Evolutionary conservation across 2,113 vertebrate genomes (phyloP), one percentile per base, ranked within the genome.

Genomic region (Otolemur garnettii): DNA sequence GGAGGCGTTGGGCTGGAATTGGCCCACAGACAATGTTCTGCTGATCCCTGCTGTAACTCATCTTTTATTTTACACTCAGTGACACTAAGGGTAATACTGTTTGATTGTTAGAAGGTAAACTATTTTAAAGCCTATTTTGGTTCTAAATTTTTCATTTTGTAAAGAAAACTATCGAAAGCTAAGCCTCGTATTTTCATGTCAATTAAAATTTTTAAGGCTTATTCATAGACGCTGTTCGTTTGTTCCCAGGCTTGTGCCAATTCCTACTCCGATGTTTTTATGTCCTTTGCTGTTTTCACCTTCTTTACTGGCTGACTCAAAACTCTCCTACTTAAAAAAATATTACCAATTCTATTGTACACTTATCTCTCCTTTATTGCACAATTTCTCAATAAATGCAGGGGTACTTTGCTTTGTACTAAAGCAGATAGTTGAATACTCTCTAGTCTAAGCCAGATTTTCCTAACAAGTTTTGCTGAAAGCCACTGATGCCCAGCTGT

Each of bases 61-160:
- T 0, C 9, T 71, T 60, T 45, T 59, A 28, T 28, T 74, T 64
- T 33, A 4, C 9, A 18, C 59, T 55, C 62, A 26, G 1, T 15
- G 68, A 68, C 18, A 38, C 62, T n/a, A 22, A 0, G 28, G 30
- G 38, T 28, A 30, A 33, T 53, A 18, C 45, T 42, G 0, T 30
- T 35, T 71, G 53, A 22, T 42, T 62, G 33, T 30, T n/a, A 82
- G 33, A 68, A 90, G 26, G 38, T 66, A 4, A 79, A 22, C 81
- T 80, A 35, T 60, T 10, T 33, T 45, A 68, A 45, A 82, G 55
- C 53, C 64, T 30, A 1, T 71, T 71, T 68, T 60, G 60, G 53
- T 24, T 94, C 74, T 82, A n/a, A 77, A 55, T 35, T 82, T 59
- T 93, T 93, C 75, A 28, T 24, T 94, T 84, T 81, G 45, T 42